Conservation (phyloP, 2,113 vertebrate genomes). For the Conger conger region DNA sequence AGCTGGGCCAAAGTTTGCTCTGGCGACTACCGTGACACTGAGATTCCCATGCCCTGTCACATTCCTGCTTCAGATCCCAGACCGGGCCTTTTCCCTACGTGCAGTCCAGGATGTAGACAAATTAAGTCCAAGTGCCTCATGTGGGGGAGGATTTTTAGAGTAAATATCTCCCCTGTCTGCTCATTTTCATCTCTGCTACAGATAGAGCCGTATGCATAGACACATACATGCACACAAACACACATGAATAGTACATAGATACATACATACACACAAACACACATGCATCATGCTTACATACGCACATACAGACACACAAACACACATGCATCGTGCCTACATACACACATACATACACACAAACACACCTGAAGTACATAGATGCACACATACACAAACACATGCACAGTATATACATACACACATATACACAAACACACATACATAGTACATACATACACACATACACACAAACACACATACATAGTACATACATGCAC, state of each 20-base stretch:
- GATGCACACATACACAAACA: conserved; percentile 15
- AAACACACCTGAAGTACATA: conserved; percentile 36
- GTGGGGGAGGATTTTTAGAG: conserved; percentile 74
- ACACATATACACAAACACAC: background rate
- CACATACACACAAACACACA: conserved; percentile 1
- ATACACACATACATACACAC: too few relatives aligned
- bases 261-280: too few relatives aligned
- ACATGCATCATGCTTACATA: too few relatives aligned
- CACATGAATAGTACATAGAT: too few relatives aligned
- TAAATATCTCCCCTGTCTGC: conserved; percentile 70
- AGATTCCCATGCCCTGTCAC: conserved; percentile 86
- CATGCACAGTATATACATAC: too few relatives aligned
- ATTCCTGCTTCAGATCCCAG: conserved; percentile 83
- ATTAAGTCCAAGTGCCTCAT: conserved; percentile 84
- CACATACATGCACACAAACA: background rate
- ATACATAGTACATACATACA: conserved; percentile 34
- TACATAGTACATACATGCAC: background rate
- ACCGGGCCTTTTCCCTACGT: conserved; percentile 73
- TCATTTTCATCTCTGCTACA: conserved; percentile 63
- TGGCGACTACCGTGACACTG: conserved; percentile 72
- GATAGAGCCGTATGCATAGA: conserved; percentile 51
- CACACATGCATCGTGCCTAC: conserved; percentile 5
- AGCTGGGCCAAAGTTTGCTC: conserved; percentile 78
- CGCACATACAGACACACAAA: conserved; percentile 4
- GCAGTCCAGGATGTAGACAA: conserved; percentile 85